Evolutionary conservation across 2,797 vertebrate genomes (phyloP), one percentile per base, ranked within the genome.

Genomic region (Darevskia mixta): DNA sequence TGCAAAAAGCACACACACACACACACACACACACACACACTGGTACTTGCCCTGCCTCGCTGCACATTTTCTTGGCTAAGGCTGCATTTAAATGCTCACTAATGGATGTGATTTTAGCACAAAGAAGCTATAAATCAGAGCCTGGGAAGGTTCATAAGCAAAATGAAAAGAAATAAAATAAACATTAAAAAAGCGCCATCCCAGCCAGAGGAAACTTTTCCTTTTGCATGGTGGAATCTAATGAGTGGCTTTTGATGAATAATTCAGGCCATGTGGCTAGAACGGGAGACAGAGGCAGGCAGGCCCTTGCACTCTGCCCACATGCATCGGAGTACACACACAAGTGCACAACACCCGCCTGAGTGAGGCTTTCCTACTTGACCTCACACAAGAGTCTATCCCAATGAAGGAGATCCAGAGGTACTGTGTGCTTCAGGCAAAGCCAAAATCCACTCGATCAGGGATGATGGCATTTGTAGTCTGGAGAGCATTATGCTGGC

Each of bases 121-220:
- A 18, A 78, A 45, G 79, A 35, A 64, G 79, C 49, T 23, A 29
- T 89, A 79, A 71, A 78, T 86, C 35, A 64, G 35, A 45, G 35
- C 10, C 38, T 73, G 17, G 41, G 41, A 79, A 88, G 61, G 43
- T 83, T 79, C 64, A 78, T 49, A 58, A 72, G 27, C 66, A 41
- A 41, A 86, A 80, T 67, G 38, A 83, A 86, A 80, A 49, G 49
- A 83, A 77, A 76, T 76, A 67, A 77, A 88, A 73, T 73, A 29
- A 61, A 73, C 49, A 58, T 73, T 81, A 32, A 25, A n/a, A 83
- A 45, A 43, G 32, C 25, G 11, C 78, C 55, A 17, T 77, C 41
- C 29, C 45, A 71, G 35, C 23, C 32, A 3, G 15, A 67, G 66
- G 58, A 72, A 87, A 64, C 67, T 29, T 41, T 11, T 58, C 29